Evolutionary conservation across 2,888 invertebrate genomes (phyloP), one percentile per base, ranked within the genome.

Genomic region (Ochropleura leucogaster): DNA sequence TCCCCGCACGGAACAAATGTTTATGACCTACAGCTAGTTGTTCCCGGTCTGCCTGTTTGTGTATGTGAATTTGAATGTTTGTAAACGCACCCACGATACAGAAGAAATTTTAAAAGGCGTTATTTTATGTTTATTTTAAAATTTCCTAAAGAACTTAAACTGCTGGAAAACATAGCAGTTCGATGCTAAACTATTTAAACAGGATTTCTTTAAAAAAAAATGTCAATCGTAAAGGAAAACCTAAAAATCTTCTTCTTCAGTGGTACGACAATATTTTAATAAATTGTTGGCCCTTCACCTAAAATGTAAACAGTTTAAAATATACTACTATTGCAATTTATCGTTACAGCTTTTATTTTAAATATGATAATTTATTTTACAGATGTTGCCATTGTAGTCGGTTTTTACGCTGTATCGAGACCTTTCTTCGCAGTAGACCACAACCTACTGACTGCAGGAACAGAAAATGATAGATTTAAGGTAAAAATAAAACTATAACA

Each of bases 371-470:
- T 60, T 42, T 76, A 57, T 55, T 57, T 84, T 74, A 5, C 94
- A 99, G 98, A 99, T 95, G 96, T 99, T 81, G 99, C 99, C 0
- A 99, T 99, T n/a, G 98, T 99, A 60, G 98, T 99, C 71, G 99
- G 99, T 18, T 99, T 99, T 96, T 98, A 98, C 93, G 98, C 99
- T 0, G 99, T 99, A 10, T 99, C 99, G 63, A 96, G 99, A 77
- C 99, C 99, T 9, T 99, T 99, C 97, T 97, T 99, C 92, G 97
- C 98, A 53, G 95, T 97, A 12, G 96, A 97, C 82, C 98, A 99
- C 94, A 97, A 97, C 42, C 91, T 98, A 73, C 96, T 98, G 44
- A 96, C 97, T 0, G 96, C 96, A 0, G 97, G 97, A 68, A 96
- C 97, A 44, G 98, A 98, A 87, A 97, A 98, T 68, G 98, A 98